A percentile compares a stretch with the other conserved stretches of the same genome.
Conservation (phyloP, 2,797 vertebrate species). For the Poeciliopsis paucimaculata region DNA sequence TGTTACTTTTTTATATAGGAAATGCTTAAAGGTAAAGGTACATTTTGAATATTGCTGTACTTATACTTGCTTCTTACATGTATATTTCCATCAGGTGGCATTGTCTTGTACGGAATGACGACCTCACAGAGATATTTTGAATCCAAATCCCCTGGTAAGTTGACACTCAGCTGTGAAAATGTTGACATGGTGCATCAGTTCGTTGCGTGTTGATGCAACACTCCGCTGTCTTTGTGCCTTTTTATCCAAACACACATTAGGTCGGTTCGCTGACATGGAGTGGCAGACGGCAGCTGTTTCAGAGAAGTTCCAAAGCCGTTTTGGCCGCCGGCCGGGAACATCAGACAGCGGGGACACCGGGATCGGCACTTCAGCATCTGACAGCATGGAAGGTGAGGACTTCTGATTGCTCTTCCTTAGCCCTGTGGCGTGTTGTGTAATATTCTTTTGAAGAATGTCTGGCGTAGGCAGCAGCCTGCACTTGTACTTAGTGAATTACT, state of each 20-base stretch:
- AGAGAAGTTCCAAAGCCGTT: slow-evolving; percentile 84
- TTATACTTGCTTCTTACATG: not conserved
- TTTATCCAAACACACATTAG: slow-evolving; percentile 47
- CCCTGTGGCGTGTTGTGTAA: slow-evolving; percentile 42
- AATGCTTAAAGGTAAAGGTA: not conserved
- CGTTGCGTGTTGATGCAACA: slow-evolving; percentile 8
- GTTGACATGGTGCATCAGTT: not conserved
- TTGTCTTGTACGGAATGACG: slow-evolving; percentile 71
- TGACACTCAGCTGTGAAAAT: slow-evolving; percentile 5
- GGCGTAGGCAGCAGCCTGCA: no score
- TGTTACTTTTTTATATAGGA: not conserved
- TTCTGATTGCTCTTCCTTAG: slow-evolving; percentile 37
- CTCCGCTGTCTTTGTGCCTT: slow-evolving; percentile 38
- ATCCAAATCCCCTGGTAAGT: slow-evolving; percentile 74
- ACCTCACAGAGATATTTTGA: slow-evolving; percentile 76
- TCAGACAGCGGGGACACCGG: slow-evolving; percentile 84
- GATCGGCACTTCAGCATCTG: slow-evolving; percentile 85
- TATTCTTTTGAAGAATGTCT: slow-evolving; percentile 24
- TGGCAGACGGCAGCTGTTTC: slow-evolving; percentile 90
- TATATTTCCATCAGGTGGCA: slow-evolving; percentile 39
- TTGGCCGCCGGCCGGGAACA: slow-evolving; percentile 81
- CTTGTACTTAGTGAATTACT: not conserved
- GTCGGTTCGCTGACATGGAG: slow-evolving; percentile 81
- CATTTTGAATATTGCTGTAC: not conserved
- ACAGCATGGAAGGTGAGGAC: slow-evolving; percentile 88